Base-by-base conservation (phyloP, 2,113 vertebrate genomes). In the Oriolus oriolus region DNA sequence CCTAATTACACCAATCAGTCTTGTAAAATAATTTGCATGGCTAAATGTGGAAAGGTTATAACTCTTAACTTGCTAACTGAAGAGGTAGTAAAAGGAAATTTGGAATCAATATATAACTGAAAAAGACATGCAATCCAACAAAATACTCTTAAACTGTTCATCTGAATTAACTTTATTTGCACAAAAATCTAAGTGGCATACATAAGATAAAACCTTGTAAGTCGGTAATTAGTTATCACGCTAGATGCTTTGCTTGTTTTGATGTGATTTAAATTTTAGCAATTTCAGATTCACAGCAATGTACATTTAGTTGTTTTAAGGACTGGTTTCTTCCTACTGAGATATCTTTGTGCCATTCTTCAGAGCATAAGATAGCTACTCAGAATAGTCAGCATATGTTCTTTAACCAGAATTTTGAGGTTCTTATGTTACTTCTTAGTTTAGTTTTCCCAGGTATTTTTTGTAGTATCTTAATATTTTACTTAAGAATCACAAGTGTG, bases 1-100 rank as follows among this genome's bases (percentile, higher is more conserved):
- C 21, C 44, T 92, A 96, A 97, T 96, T 94, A 64, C 77, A 93
- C 70, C 80, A 95, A 92, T 95, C 90, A 95, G 85, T 97, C 92
- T 93, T 27, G 56, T 74, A 82, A 90, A 95, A 96, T 59, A 57
- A 33, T 74, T 90, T 22, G 1, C 26, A 53, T 52, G 56, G 54
- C 49, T 94, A 57, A 59, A 76, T 89, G 26, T 37, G 3, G 39
- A 95, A 94, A 96, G 56, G 27, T 82, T 94, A 70, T 80, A 87
- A 74, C 53, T 90, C 75, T 71, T 82, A 92, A 85, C 28, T 89
- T 71, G 41, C 16, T 49, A 83, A 1, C 5, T 41, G 22, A 82
- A 87, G 31, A 85, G 9, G n/a, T 12, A 31, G 37, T 28, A 23
- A 81, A 69, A 85, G 16, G 89, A 95, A 57, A 74, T 27, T 17